These are phyloP conservation scores for Caenorhabditis virilis DNA, from an alignment of 2,888 invertebrate species.

Conservation along the genomic window DNA sequence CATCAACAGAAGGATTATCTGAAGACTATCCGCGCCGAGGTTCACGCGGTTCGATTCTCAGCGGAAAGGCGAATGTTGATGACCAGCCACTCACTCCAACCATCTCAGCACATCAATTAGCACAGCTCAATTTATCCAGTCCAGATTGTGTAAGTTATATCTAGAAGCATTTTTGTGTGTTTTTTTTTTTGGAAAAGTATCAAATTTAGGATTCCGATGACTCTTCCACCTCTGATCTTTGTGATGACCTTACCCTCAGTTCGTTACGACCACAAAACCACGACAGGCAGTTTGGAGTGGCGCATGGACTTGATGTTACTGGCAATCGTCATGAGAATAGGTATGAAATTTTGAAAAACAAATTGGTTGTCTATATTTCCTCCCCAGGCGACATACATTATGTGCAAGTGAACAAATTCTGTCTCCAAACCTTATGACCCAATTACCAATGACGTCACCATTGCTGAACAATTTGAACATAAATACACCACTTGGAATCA, in stretches of 20 bases:
- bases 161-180: background rate
- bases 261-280: conserved; percentile 26
- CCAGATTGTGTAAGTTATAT: conserved; percentile 59
- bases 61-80: conserved; percentile 47
- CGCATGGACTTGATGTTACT: conserved; percentile 19
- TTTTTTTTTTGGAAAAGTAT: background rate
- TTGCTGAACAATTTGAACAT: conserved; percentile 14
- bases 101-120: conserved; percentile 62
- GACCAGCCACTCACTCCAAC: conserved; percentile 50
- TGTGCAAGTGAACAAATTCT: conserved; percentile 59
- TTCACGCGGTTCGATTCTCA: conserved; percentile 58
- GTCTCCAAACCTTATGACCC: conserved; percentile 43
- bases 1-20: conserved; percentile 17
- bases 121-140: conserved; percentile 58
- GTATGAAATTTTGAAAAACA: too few species aligned
- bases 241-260: conserved; percentile 40
- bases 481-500: conserved; percentile 25
- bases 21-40: conserved; percentile 34
- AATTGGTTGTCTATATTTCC: too few species aligned
- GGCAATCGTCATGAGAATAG: conserved; percentile 41
- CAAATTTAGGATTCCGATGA: conserved; percentile 63
- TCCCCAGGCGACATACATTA: conserved; percentile 55
- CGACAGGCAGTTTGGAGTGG: conserved; percentile 29
- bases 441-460: conserved; percentile 28
- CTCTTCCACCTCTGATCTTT: conserved; percentile 56